Evolutionary conservation across 2,797 vertebrate genomes (phyloP).

Genomic region (Pseudochirops cupreus): DNA sequence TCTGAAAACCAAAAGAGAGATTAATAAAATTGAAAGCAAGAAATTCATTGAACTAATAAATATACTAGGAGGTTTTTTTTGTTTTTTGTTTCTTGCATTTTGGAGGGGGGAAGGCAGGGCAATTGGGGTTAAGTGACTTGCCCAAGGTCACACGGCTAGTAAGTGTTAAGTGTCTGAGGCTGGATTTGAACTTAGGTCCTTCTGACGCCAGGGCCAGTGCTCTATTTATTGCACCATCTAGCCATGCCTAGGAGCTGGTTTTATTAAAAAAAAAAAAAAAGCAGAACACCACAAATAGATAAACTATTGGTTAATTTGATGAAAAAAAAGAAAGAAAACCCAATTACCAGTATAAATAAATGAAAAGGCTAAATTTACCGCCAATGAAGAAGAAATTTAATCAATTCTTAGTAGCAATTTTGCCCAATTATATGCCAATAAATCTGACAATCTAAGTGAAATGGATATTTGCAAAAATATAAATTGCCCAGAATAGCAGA

Average conservation of each 20-base stretch:
- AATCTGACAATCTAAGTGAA: neutral
- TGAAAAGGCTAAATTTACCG: neutral
- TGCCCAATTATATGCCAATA: neutral
- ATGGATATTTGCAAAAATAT: neutral
- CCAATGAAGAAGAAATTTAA: neutral
- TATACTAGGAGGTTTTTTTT: neutral
- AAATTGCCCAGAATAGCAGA: neutral
- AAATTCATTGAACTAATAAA: neutral
- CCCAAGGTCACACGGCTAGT: too few relatives aligned
- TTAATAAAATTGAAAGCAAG: neutral
- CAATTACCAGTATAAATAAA: neutral
- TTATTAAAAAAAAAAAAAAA: neutral
- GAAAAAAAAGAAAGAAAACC: neutral
- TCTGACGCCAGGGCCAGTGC: too few relatives aligned
- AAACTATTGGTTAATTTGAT: neutral
- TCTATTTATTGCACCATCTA: too few relatives aligned
- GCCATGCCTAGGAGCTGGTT: neutral
- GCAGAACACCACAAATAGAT: neutral
- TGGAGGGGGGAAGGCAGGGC: too few relatives aligned
- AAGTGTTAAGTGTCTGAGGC: too few relatives aligned
- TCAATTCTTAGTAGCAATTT: neutral
- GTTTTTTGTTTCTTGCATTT: too few relatives aligned
- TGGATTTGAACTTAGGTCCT: too few relatives aligned
- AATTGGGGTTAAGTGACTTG: too few relatives aligned
- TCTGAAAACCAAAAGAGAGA: neutral